Evolutionary conservation across 2,797 vertebrate genomes (phyloP), one percentile per base, ranked within the genome.

Genomic region (Harpagifer antarcticus): DNA sequence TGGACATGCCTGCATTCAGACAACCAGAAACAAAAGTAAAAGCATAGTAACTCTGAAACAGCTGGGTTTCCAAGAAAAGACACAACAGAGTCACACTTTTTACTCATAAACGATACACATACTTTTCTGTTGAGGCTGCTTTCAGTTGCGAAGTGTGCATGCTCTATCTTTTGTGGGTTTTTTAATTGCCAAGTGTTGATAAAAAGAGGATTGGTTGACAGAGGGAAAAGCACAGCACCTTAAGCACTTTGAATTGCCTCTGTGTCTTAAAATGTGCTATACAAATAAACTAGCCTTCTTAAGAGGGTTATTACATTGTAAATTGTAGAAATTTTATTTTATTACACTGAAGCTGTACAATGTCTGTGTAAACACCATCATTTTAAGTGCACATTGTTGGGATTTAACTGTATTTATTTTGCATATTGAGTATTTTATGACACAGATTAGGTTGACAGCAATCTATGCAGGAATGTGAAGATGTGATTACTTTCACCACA

Each of bases 391-490:
- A 68, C 23, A 16, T 37, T 33, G 13, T 54, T 31, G 11, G n/a
- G 15, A 42, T 27, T 58, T 9, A 16, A 44, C n/a, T 23, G 13
- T 14, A 37, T n/a, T 37, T 1, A 16, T 23, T 19, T 31, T 45
- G 17, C 40, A 54, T 27, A 19, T 27, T 55, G 11, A 13, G 44
- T 7, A 19, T 42, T 50, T 11, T 50, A 37, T 45, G 23, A 6
- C 12, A 37, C 43, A 63, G 11, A 55, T 44, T 11, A 52, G 20
- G 52, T 27, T 1, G 37, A 47, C 47, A 9, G 27, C 40, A n/a
- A 54, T 76, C 72, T 76, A 79, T 72, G 76, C 72, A 66, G 63
- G 80, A 86, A 86, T 81, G 72, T 20, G 3, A 15, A 33, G 43
- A 49, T 55, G 60, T 58, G 58, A 56, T 66, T 20, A 61, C 74